Evolutionary conservation across 2,113 vertebrate genomes (phyloP).

Genomic region (Scortum barcoo): DNA sequence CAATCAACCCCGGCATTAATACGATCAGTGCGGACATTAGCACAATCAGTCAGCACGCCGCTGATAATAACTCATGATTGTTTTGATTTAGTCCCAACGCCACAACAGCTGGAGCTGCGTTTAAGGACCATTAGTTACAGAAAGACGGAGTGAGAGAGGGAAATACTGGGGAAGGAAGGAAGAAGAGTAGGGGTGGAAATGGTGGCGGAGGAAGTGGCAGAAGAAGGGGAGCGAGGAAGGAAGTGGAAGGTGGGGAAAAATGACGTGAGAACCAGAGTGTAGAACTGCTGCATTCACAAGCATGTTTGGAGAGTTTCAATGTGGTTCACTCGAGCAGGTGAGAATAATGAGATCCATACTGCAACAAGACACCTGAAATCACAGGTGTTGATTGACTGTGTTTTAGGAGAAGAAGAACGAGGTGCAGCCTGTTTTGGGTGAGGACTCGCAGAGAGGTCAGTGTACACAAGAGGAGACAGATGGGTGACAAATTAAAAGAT

Average conservation of each 20-base stretch:
- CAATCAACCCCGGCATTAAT: slow-evolving; percentile 78
- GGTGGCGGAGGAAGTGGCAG: neutral
- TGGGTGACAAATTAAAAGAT: neutral
- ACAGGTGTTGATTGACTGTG: neutral
- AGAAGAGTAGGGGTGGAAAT: neutral
- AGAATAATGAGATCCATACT: slow-evolving; percentile 26
- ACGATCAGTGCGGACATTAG: slow-evolving; percentile 74
- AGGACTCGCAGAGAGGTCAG: neutral
- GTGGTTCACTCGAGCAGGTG: slow-evolving; percentile 19
- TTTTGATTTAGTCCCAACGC: slow-evolving; percentile 77
- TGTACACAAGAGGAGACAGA: neutral
- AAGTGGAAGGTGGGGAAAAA: neutral
- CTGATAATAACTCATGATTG: slow-evolving; percentile 79
- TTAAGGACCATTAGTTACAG: slow-evolving; percentile 78
- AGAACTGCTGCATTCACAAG: neutral
- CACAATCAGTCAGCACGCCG: slow-evolving; percentile 72
- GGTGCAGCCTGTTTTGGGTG: neutral
- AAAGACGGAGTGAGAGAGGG: slow-evolving; percentile 33
- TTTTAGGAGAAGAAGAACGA: neutral
- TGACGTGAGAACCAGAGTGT: neutral
- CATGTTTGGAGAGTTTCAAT: slow-evolving; percentile 13
- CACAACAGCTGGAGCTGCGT: slow-evolving; percentile 72
- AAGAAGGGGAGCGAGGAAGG: neutral
- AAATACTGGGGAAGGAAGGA: slow-evolving; percentile 21
- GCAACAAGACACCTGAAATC: neutral